Evolutionary conservation across 2,113 vertebrate genomes (phyloP).

Genomic region (Chaenogobius annularis): DNA sequence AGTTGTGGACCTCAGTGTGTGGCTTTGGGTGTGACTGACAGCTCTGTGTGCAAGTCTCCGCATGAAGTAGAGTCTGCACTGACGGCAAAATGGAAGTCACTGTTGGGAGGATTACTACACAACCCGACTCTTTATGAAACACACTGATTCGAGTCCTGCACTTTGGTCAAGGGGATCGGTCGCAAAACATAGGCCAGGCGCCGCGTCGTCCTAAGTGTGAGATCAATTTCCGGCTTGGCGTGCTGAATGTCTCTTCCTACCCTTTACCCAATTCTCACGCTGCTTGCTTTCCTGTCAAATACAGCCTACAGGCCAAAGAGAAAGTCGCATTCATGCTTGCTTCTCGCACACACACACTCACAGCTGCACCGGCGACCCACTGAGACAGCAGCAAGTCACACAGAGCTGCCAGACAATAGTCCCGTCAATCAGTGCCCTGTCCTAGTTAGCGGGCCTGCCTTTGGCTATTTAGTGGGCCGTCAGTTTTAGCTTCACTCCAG

Average conservation of each 20-base stretch:
- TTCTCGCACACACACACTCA: background rate
- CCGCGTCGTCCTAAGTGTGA: background rate
- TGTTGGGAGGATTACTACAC: constrained; percentile 46
- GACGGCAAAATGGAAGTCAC: constrained; percentile 62
- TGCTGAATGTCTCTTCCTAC: background rate
- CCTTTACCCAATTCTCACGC: background rate
- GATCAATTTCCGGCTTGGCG: background rate
- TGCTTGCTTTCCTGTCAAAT: background rate
- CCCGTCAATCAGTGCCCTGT: constrained; percentile 57
- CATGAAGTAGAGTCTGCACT: constrained; percentile 42
- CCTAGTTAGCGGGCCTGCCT: constrained; percentile 30
- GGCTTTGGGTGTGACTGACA: constrained; percentile 49
- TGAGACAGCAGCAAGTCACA: constrained; percentile 38
- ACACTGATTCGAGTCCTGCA: constrained; percentile 14
- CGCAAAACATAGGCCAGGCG: background rate
- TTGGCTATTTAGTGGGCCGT: constrained; percentile 31
- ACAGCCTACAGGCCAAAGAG: background rate
- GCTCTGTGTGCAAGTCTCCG: constrained; percentile 48
- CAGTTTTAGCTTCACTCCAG: constrained; percentile 18
- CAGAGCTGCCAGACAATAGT: constrained; percentile 54
- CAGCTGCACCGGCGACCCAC: constrained; percentile 21
- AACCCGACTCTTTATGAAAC: constrained; percentile 17
- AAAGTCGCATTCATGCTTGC: background rate
- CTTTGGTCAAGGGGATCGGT: background rate
- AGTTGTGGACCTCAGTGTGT: constrained; percentile 18